Conservation (phyloP, 2,888 invertebrate genomes). For the Cephalotes varians region DNA sequence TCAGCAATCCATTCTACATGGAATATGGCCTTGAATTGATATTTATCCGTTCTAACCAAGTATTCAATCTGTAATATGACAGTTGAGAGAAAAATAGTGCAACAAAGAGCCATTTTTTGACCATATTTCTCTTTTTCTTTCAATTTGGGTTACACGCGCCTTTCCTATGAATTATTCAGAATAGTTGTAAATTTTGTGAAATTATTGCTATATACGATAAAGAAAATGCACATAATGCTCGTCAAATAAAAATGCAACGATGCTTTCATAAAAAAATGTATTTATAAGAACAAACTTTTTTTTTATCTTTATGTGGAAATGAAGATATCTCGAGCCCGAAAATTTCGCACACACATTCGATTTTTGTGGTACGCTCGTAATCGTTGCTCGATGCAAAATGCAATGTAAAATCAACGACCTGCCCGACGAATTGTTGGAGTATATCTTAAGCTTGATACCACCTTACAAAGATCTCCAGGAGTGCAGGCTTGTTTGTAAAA, state of each 20-base stretch:
- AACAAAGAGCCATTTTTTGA: background rate
- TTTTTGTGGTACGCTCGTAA: background rate
- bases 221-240: background rate
- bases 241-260: background rate
- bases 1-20: no score
- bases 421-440: slow-evolving; percentile 97
- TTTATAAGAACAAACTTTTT: background rate
- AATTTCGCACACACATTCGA: background rate
- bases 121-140: background rate
- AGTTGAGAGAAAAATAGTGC: background rate
- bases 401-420: slow-evolving; percentile 89
- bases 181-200: background rate
- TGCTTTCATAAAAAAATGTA: background rate
- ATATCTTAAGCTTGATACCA: slow-evolving; percentile 94
- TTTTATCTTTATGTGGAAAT: background rate
- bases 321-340: background rate
- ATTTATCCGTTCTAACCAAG: no score
- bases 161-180: background rate
- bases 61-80: background rate
- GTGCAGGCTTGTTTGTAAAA: slow-evolving; percentile 94
- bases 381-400: slow-evolving; percentile 54
- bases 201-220: background rate
- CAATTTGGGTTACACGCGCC: background rate
- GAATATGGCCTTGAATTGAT: no score
- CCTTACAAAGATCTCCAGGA: slow-evolving; percentile 96